These are phyloP conservation scores for Barbus barbus DNA, from an alignment of 2,113 vertebrate genomes.

Conservation along the genomic window DNA sequence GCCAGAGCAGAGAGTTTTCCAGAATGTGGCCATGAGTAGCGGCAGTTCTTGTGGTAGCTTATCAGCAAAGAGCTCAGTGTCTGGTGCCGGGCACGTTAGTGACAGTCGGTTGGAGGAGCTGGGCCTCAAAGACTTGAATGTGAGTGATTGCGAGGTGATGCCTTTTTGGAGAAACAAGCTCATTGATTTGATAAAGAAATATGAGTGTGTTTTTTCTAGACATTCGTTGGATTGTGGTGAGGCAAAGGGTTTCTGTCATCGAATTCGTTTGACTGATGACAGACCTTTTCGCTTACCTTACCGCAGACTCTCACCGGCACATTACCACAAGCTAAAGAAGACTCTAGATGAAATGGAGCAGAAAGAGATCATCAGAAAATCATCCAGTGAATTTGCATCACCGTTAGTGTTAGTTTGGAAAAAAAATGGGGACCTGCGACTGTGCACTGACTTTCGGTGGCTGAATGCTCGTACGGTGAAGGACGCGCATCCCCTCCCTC, in stretches of 20 bases:
- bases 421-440: neutral
- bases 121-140: neutral
- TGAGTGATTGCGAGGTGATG: constrained; percentile 20
- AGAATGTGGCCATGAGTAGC: neutral
- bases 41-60: neutral
- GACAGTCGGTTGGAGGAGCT: constrained; percentile 12
- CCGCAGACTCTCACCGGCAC: neutral
- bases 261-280: constrained; percentile 27
- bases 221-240: constrained; percentile 41
- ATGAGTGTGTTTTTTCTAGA: constrained; percentile 47
- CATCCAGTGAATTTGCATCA: neutral
- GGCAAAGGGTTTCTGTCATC: constrained; percentile 5
- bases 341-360: constrained; percentile 49
- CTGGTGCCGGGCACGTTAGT: neutral
- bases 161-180: constrained; percentile 9
- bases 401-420: neutral
- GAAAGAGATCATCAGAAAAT: constrained; percentile 6
- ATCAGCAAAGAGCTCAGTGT: neutral
- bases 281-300: constrained; percentile 42
- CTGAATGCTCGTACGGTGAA: neutral
- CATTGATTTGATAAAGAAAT: constrained; percentile 27
- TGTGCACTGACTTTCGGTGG: constrained; percentile 22
- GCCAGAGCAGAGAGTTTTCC: neutral
- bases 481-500: neutral
- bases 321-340: constrained; percentile 42